phyloP scores from a whole-genome alignment of 2,888 invertebrate genomes.

The Drosophila borborema region DNA sequence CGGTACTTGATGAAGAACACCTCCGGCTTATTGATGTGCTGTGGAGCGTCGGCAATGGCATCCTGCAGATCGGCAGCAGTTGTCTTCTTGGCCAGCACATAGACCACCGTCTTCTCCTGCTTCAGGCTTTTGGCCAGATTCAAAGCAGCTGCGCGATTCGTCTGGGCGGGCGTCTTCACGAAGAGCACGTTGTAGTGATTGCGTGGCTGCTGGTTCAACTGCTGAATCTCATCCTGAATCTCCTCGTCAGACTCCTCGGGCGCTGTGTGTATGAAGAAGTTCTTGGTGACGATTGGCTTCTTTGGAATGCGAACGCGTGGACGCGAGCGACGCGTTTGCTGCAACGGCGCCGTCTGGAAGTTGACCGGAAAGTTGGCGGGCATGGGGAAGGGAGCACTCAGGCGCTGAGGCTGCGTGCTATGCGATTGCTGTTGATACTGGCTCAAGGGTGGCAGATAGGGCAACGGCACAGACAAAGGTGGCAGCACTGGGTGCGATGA shows the following conservation, averaged over 20 bases:
- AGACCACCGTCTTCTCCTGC: constrained; percentile 85
- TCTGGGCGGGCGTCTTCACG: constrained; percentile 84
- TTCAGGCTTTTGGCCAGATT: constrained; percentile 82
- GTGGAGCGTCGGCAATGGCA: constrained; percentile 81
- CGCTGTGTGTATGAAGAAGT: constrained; percentile 84
- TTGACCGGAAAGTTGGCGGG: constrained; percentile 68
- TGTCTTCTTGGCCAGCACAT: constrained; percentile 84
- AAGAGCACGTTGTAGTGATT: constrained; percentile 85
- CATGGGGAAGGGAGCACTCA: constrained; percentile 61
- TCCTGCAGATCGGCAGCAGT: constrained; percentile 82
- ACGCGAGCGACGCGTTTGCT: constrained; percentile 72
- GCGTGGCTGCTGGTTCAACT: constrained; percentile 79
- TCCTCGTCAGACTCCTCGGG: constrained; percentile 84
- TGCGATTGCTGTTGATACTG: constrained; percentile 48
- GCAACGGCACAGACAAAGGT: constrained; percentile 58
- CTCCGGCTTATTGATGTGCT: constrained; percentile 83
- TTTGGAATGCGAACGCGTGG: constrained; percentile 75
- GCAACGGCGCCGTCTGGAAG: constrained; percentile 73
- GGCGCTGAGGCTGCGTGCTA: constrained; percentile 21
- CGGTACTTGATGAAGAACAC: constrained; percentile 85
- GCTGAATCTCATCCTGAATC: constrained; percentile 81
- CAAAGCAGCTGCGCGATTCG: constrained; percentile 79
- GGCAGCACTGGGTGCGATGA: constrained; percentile 63
- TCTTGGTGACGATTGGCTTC: constrained; percentile 83
- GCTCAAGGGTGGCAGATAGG: constrained; percentile 64